Evolutionary conservation across 2,888 invertebrate species (phyloP), one percentile per base, ranked within the genome.

Genomic region (Eugnorisma glareosa): DNA sequence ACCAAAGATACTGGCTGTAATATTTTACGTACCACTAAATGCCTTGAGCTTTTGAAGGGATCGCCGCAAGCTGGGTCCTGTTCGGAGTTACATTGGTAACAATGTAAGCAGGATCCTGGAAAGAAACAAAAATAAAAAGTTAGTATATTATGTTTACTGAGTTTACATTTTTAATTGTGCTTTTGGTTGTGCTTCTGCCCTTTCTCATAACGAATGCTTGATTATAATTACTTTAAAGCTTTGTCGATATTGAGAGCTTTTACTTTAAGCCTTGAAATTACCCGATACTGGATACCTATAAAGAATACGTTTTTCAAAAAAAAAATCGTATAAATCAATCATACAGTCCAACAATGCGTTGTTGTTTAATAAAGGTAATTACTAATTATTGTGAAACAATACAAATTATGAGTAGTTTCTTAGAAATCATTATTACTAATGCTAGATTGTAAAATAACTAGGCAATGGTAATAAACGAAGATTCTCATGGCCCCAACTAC

Each of bases 81-180:
- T 73, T 94, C 92, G 0, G 95, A 94, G 87, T 93, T 94, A 89
- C 96, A 96, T 81, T 96, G 96, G 90, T 93, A 96, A 87, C 96
- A 96, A 67, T 91, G 91, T 45, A 95, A 82, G 82, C 95, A 95
- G n/a, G 94, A 93, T 67, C 96, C 96, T 96, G 95, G 8, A 79
- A 67, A 43, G 92, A 93, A 71, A 76, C 75, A 67, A 70, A 69
- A 67, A 40, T 0, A 15, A 40, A 43, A 43, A 6, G 0, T 43
- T 43, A 43, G 15, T 43, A 45, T 43, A 43, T 4, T 43, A 45
- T 45, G 10, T 45, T 45, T 18, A 5, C 5, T 45, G 24, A 51
- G 48, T 24, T 51, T 51, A 51, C 24, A 51, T 51, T 8, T 57
- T 18, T 18, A 18, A 8, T 59, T 15, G 10, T 21, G 61, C 21